Conservation (phyloP, 1,140 invertebrate genomes). For the Sycophaga agraensis region DNA sequence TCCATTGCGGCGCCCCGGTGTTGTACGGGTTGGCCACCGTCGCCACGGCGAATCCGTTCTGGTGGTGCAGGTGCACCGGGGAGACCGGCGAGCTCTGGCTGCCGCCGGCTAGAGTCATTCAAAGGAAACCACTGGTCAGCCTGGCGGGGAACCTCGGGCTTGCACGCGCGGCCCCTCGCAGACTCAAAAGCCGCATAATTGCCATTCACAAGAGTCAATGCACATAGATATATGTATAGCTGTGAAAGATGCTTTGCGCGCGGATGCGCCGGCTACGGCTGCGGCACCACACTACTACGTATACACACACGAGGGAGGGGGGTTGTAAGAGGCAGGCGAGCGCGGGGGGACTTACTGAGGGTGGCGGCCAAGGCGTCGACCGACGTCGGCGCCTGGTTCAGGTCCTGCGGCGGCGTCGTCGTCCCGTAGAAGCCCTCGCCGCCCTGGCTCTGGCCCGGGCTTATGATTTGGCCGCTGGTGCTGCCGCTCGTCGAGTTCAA, state of each 20-base stretch:
- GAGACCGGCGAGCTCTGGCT: constrained; percentile 54
- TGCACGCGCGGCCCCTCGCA: no score
- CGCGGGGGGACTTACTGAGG: constrained; percentile 43
- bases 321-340: no score
- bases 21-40: constrained; percentile 50
- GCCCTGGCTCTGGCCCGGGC: constrained; percentile 45
- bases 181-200: no score
- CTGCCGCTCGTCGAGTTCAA: constrained; percentile 44
- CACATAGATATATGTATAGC: no score
- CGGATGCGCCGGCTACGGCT: no score
- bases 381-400: constrained; percentile 48
- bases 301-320: no score
- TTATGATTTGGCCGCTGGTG: constrained; percentile 47
- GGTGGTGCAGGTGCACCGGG: constrained; percentile 56
- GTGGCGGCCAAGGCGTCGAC: constrained; percentile 49
- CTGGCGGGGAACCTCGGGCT: no score
- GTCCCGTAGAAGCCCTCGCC: constrained; percentile 51
- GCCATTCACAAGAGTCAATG: no score
- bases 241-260: no score
- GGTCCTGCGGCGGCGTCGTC: constrained; percentile 51
- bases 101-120: constrained; percentile 40
- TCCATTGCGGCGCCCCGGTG: constrained; percentile 63
- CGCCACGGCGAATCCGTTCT: constrained; percentile 56
- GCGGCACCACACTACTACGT: no score
- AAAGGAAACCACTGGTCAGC: no score